Evolutionary conservation across 2,113 vertebrate species (phyloP).

Genomic region (Rhinogobius similis): DNA sequence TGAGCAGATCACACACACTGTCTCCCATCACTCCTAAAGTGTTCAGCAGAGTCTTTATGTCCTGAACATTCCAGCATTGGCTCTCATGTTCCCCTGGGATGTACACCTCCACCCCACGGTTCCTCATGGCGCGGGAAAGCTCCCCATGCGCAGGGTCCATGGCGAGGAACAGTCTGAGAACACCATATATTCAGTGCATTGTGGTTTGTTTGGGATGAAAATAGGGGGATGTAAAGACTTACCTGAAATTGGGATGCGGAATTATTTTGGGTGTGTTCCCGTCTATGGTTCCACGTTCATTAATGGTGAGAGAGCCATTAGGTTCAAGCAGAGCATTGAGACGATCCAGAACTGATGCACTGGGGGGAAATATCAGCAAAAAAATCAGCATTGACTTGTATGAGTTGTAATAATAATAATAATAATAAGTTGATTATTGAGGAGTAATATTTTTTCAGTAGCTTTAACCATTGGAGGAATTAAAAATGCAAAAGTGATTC

Average conservation of each 20-base stretch:
- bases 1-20: constrained; percentile 84
- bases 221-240: neutral
- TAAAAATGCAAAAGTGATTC: no score
- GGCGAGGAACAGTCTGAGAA: constrained; percentile 89
- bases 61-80: constrained; percentile 77
- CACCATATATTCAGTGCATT: neutral
- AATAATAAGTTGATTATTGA: neutral
- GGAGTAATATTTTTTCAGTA: no score
- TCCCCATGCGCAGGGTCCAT: constrained; percentile 96
- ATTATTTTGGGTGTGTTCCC: constrained; percentile 85
- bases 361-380: constrained; percentile 46
- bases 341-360: constrained; percentile 95
- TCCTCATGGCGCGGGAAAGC: constrained; percentile 97
- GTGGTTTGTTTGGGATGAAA: neutral
- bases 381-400: neutral
- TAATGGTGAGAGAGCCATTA: constrained; percentile 90
- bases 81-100: constrained; percentile 85
- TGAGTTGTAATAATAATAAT: no score
- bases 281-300: constrained; percentile 92
- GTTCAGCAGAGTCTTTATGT: constrained; percentile 89
- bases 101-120: constrained; percentile 93
- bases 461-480: no score
- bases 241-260: constrained; percentile 97
- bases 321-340: constrained; percentile 95
- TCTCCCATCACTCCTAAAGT: constrained; percentile 86